A percentile compares a stretch with the other conserved stretches of the same genome.
These are phyloP conservation scores for Aphis gossypii DNA, from an alignment of 1,140 invertebrate genomes.

Conservation along the genomic window DNA sequence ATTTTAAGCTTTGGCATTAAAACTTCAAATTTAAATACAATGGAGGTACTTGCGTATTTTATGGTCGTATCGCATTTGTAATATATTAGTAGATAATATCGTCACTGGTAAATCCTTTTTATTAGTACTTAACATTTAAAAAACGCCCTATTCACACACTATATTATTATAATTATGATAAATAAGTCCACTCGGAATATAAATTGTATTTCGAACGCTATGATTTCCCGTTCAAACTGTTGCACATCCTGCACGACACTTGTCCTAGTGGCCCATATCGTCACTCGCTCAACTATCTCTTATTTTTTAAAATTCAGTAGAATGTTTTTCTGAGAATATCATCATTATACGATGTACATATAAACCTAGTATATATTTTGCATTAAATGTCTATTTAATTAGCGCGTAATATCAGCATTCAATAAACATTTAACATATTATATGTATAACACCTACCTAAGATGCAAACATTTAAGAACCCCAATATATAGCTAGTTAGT, in stretches of 20 bases:
- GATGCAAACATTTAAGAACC: no score
- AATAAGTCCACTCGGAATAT: neutral
- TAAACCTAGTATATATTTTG: no score
- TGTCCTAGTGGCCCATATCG: no score
- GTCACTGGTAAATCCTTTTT: neutral
- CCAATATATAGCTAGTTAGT: no score
- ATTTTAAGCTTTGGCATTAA: neutral
- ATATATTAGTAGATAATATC: conserved; percentile 4
- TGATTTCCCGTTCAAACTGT: neutral
- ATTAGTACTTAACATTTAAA: conserved; percentile 17
- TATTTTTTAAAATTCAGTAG: no score
- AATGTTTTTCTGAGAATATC: no score
- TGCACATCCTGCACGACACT: neutral
- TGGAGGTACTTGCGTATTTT: neutral
- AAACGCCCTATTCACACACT: neutral
- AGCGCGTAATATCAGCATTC: no score
- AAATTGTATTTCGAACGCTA: neutral
- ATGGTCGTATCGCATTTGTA: neutral
- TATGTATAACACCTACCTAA: no score
- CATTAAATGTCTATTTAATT: no score
- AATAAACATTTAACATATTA: no score
- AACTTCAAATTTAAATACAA: neutral
- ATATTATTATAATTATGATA: neutral
- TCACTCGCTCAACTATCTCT: no score
- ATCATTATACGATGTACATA: no score